Evolutionary conservation across 2,888 invertebrate genomes (phyloP).

Genomic region (Tetragnatha montana): DNA sequence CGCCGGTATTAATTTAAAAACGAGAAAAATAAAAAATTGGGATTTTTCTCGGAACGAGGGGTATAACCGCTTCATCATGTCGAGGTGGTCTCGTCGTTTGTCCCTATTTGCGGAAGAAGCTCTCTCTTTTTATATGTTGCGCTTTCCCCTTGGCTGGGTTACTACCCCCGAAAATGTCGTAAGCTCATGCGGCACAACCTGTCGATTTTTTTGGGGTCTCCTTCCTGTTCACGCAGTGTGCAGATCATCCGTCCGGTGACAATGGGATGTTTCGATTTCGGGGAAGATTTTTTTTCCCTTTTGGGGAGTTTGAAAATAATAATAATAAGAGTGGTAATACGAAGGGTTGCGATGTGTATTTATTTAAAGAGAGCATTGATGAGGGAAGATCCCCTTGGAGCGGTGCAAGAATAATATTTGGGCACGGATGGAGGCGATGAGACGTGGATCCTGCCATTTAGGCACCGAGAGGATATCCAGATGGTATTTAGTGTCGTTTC

Average conservation of each 20-base stretch:
- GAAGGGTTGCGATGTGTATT: slow-evolving; percentile 36
- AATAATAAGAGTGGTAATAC: slow-evolving; percentile 6
- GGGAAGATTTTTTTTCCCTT: slow-evolving; percentile 18
- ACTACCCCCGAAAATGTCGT: slow-evolving; percentile 29
- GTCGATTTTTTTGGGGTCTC: neutral
- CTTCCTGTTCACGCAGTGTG: slow-evolving; percentile 54
- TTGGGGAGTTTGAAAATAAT: slow-evolving; percentile 8
- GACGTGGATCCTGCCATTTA: slow-evolving; percentile 59
- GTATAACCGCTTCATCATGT: slow-evolving; percentile 7
- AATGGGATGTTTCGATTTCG: slow-evolving; percentile 28
- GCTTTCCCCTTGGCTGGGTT: neutral
- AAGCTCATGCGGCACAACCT: slow-evolving; percentile 29
- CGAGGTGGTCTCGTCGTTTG: slow-evolving; percentile 29
- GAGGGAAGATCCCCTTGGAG: neutral
- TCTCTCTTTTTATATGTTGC: neutral
- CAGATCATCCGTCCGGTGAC: slow-evolving; percentile 14
- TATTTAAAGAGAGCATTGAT: slow-evolving; percentile 20
- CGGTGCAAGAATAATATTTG: slow-evolving; percentile 21
- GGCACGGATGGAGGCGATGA: slow-evolving; percentile 45
- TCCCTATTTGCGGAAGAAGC: slow-evolving; percentile 10
- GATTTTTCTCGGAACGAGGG: neutral
- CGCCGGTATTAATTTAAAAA: too few relatives aligned
- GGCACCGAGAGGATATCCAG: neutral
- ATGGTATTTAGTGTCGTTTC: slow-evolving; percentile 1
- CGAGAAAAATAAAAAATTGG: too few relatives aligned